Conservation (phyloP, 2,113 vertebrate genomes). For the Muntiacus muntjak region DNA sequence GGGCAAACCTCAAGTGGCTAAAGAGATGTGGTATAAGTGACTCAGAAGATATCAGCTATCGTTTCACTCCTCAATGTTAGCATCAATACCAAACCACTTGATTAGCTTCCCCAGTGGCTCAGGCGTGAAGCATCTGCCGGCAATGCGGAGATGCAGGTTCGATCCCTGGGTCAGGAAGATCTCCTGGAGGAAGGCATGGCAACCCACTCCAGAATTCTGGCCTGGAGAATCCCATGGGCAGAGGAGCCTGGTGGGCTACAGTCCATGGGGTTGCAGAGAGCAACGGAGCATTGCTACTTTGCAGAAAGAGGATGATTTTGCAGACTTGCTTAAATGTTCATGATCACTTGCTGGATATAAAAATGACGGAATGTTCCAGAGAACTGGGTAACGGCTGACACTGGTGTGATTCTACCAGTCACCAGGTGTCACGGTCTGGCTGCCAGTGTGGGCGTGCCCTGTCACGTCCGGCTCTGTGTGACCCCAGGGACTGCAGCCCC, state of each 20-base stretch:
- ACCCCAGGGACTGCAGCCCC: neutral
- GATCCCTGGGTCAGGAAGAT: neutral
- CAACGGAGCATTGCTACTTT: neutral
- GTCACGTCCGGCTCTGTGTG: neutral
- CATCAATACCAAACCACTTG: neutral
- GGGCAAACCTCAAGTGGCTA: neutral
- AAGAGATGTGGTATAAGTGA: accelerated
- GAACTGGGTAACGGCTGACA: neutral
- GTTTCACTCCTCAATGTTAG: accelerated
- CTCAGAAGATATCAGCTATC: neutral
- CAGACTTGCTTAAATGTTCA: accelerated
- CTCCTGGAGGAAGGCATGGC: neutral
- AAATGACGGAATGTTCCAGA: neutral
- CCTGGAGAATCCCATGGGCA: neutral
- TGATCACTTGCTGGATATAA: accelerated
- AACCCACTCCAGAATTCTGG: neutral
- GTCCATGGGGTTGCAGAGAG: neutral
- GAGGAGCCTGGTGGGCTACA: neutral
- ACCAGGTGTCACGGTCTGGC: slow-evolving; percentile 61
- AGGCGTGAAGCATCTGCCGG: neutral
- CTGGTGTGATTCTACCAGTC: neutral
- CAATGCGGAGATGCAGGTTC: neutral
- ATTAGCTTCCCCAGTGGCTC: neutral
- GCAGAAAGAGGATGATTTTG: neutral
- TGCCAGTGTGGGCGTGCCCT: neutral